phyloP scores from a whole-genome alignment of 1,140 invertebrate genomes.

The Pararge aegeria region DNA sequence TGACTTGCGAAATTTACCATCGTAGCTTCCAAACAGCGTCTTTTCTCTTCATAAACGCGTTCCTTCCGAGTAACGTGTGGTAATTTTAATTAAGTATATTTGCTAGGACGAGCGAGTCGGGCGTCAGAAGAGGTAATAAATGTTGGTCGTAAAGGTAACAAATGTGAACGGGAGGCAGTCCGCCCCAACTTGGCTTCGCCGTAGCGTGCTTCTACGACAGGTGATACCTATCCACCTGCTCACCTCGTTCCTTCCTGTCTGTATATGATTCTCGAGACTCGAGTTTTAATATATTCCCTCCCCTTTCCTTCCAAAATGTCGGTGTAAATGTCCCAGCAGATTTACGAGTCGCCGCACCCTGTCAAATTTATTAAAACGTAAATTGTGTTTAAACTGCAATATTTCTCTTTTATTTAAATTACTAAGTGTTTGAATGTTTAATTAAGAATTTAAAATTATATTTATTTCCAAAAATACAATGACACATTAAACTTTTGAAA shows the following conservation, averaged over 20 bases:
- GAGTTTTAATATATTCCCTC: slow-evolving; percentile 37
- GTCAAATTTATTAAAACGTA: slow-evolving; percentile 13
- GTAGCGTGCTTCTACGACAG: slow-evolving; percentile 20
- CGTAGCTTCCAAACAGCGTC: not conserved
- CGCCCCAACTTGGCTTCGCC: slow-evolving; percentile 19
- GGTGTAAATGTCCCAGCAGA: slow-evolving; percentile 14
- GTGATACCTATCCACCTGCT: slow-evolving; percentile 39
- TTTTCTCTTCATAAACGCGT: slow-evolving; percentile 7
- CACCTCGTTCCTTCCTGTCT: slow-evolving; percentile 51
- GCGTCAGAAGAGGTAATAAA: slow-evolving; percentile 51
- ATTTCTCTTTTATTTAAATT: slow-evolving; percentile 3
- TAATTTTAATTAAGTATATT: slow-evolving; percentile 73
- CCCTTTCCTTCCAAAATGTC: slow-evolving; percentile 17
- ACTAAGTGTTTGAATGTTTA: not conserved
- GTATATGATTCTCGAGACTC: slow-evolving; percentile 34
- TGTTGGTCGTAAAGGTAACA: slow-evolving; percentile 58
- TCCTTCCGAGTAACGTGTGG: slow-evolving; percentile 45
- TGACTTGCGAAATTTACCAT: not conserved
- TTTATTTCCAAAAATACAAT: not conserved
- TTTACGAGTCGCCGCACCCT: slow-evolving; percentile 14
- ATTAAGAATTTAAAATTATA: not conserved
- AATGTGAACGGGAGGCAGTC: slow-evolving; percentile 46
- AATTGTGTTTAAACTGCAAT: slow-evolving; percentile 6
- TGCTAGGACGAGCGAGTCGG: slow-evolving; percentile 47
- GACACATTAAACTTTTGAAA: no score